These are phyloP conservation scores for Poeciliopsis retropinna DNA, from an alignment of 2,113 vertebrate species.

Conservation along the genomic window DNA sequence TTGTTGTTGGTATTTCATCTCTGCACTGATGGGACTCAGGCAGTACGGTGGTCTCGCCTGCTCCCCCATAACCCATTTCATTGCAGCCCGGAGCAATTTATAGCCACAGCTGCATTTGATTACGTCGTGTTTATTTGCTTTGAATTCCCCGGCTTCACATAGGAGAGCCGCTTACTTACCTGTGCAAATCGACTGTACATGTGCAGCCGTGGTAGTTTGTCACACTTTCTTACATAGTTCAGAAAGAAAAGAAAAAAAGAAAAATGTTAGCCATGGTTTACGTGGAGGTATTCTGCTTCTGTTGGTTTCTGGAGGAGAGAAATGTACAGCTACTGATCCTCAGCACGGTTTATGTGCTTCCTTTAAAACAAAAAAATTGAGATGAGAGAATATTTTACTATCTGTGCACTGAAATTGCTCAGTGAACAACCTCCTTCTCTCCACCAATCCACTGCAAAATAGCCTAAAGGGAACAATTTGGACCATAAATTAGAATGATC, in stretches of 20 bases:
- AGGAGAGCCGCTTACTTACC: slow-evolving; percentile 64
- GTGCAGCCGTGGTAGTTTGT: slow-evolving; percentile 34
- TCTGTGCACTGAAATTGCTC: neutral
- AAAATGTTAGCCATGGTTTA: slow-evolving; percentile 31
- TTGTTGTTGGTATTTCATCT: slow-evolving; percentile 55
- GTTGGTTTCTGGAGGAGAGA: neutral
- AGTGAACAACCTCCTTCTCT: neutral
- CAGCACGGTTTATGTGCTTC: neutral
- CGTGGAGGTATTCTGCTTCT: slow-evolving; percentile 1
- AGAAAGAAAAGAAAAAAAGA: neutral
- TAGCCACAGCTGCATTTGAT: slow-evolving; percentile 58
- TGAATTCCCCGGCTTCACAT: slow-evolving; percentile 46
- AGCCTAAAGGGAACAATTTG: neutral
- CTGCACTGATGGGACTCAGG: slow-evolving; percentile 54
- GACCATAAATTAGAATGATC: slow-evolving; percentile 8
- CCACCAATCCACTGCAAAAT: too few relatives aligned
- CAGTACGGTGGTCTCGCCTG: slow-evolving; percentile 33
- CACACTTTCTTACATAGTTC: slow-evolving; percentile 38
- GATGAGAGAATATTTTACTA: neutral
- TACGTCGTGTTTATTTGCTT: slow-evolving; percentile 63
- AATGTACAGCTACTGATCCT: neutral
- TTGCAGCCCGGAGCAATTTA: slow-evolving; percentile 69
- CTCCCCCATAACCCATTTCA: slow-evolving; percentile 62
- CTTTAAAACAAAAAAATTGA: neutral
- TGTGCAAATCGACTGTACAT: slow-evolving; percentile 50